Percentiles rank a stretch among this genome's conserved stretches.
These are phyloP conservation scores for Hucho hucho DNA, from an alignment of 2,113 vertebrate species.

Conservation along the genomic window DNA sequence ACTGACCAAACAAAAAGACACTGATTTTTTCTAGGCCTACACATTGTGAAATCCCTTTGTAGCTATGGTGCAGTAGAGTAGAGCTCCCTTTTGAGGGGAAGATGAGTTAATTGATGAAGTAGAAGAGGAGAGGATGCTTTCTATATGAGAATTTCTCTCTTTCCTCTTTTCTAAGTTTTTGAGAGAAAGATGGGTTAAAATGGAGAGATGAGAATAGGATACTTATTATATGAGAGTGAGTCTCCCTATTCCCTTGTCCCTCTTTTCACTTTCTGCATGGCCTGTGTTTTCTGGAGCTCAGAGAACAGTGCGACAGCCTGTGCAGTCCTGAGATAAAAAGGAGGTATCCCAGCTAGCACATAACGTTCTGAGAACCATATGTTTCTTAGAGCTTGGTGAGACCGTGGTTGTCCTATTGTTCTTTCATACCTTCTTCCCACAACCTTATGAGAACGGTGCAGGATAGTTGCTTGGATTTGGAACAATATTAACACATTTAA, in stretches of 20 bases:
- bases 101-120: constrained; percentile 3
- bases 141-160: background rate
- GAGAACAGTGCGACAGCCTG: constrained; percentile 36
- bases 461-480: too few species aligned
- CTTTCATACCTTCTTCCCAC: too few species aligned
- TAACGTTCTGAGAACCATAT: too few species aligned
- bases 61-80: constrained; percentile 29
- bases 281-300: constrained; percentile 33
- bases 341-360: background rate
- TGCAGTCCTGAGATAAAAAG: constrained; percentile 12
- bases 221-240: background rate
- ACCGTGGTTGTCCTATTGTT: too few species aligned
- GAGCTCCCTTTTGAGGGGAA: constrained; percentile 14
- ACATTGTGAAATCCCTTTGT: constrained; percentile 34
- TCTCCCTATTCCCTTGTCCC: background rate
- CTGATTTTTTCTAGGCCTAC: constrained; percentile 14
- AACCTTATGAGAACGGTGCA: too few species aligned
- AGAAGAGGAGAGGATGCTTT: background rate
- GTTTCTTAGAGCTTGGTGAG: too few species aligned
- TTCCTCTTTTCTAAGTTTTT: background rate
- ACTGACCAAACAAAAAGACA: constrained; percentile 55
- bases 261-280: constrained; percentile 8
- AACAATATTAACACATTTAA: too few species aligned
- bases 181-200: too few species aligned
- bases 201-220: background rate